These are phyloP conservation scores for Latrodectus geometricus DNA, from an alignment of 1,140 invertebrate genomes.

Conservation along the genomic window DNA sequence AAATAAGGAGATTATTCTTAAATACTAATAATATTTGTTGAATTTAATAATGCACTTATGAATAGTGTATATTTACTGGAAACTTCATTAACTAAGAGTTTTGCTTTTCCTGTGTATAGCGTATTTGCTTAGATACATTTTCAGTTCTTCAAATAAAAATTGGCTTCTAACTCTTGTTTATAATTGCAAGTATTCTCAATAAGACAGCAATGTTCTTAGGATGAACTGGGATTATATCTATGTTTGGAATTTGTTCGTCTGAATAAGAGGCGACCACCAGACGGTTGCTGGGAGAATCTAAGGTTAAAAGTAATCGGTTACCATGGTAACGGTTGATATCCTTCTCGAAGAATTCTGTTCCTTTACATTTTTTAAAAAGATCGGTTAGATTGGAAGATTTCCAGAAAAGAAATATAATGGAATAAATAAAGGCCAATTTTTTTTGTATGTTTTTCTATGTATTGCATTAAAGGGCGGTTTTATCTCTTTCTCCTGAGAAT, in stretches of 20 bases:
- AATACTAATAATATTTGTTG: too few species aligned
- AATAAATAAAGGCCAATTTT: not conserved
- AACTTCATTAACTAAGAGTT: too few species aligned
- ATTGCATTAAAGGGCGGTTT: not conserved
- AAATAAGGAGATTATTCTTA: too few species aligned
- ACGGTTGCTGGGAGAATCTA: not conserved
- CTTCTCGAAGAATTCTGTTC: not conserved
- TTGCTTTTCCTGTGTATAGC: too few species aligned
- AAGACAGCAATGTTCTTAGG: not conserved
- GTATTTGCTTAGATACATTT: too few species aligned
- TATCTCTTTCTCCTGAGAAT: not conserved
- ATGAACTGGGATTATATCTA: not conserved
- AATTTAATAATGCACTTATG: too few species aligned
- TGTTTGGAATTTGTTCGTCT: not conserved
- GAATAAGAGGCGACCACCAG: conserved; percentile 15
- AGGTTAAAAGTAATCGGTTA: conserved; percentile 22
- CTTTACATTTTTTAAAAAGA: conserved; percentile 2
- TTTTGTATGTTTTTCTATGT: too few species aligned
- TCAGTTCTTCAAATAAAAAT: too few species aligned
- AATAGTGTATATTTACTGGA: too few species aligned
- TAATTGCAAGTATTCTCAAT: not conserved
- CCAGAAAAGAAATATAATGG: not conserved
- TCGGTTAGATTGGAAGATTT: conserved; percentile 20
- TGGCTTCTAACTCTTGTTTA: not conserved
- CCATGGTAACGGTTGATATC: conserved; percentile 5